Conservation (phyloP, 2,113 vertebrate genomes). For the Percopsis transmontana region DNA sequence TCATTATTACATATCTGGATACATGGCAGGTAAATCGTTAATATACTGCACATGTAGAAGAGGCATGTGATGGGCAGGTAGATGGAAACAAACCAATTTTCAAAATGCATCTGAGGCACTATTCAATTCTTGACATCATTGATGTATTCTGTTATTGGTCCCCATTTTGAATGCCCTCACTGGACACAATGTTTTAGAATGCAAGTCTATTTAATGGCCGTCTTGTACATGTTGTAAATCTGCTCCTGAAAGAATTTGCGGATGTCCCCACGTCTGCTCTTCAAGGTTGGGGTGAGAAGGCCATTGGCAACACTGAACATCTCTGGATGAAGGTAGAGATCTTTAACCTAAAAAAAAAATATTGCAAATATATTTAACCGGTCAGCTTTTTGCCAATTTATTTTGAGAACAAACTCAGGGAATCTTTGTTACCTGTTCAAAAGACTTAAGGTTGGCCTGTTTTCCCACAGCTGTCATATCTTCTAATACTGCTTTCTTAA, state of each 20-base stretch:
- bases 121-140: constrained; percentile 9
- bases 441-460: constrained; percentile 78
- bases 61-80: background rate
- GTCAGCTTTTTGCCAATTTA: background rate
- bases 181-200: constrained; percentile 2
- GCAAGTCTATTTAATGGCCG: constrained; percentile 38
- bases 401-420: background rate
- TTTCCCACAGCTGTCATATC: constrained; percentile 76
- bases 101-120: constrained; percentile 33
- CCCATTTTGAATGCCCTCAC: background rate
- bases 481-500: constrained; percentile 74
- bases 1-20: background rate
- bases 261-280: constrained; percentile 75
- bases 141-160: background rate
- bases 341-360: constrained; percentile 70
- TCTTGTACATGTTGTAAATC: constrained; percentile 77
- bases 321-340: constrained; percentile 75
- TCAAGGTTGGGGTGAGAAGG: constrained; percentile 81
- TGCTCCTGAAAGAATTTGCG: constrained; percentile 73
- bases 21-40: constrained; percentile 24
- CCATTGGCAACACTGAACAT: constrained; percentile 78
- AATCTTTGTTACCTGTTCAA: constrained; percentile 73
- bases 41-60: constrained; percentile 11
- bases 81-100: constrained; percentile 29
- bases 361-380: too few species aligned